These are phyloP conservation scores for Atherix ibis DNA, from an alignment of 2,888 invertebrate species.

Conservation along the genomic window DNA sequence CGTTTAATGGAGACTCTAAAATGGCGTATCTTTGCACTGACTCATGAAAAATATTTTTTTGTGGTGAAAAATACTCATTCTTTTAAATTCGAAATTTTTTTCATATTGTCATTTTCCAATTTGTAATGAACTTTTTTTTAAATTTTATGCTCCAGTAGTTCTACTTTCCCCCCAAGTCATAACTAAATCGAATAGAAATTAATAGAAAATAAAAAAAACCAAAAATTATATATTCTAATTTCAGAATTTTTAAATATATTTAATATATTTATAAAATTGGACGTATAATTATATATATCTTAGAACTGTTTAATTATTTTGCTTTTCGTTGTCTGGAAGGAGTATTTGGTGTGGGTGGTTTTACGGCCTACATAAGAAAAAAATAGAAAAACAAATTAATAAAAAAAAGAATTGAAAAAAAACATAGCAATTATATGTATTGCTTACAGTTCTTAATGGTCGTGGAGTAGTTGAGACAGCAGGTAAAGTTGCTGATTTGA, in stretches of 20 bases:
- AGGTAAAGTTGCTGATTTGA: slow-evolving; percentile 25
- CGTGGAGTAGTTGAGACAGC: slow-evolving; percentile 24
- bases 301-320: slow-evolving; percentile 3
- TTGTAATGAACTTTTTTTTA: too few relatives aligned
- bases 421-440: background rate
- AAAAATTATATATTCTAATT: background rate
- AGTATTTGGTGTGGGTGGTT: slow-evolving; percentile 29
- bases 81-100: too few relatives aligned
- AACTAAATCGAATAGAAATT: too few relatives aligned
- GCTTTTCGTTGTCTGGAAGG: slow-evolving; percentile 22
- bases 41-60: too few relatives aligned
- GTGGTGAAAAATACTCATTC: too few relatives aligned
- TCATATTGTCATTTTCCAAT: too few relatives aligned
- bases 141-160: too few relatives aligned
- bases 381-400: background rate
- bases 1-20: too few relatives aligned
- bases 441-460: slow-evolving; percentile 16
- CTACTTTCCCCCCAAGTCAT: too few relatives aligned
- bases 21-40: too few relatives aligned
- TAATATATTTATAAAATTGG: background rate
- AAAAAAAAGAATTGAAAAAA: background rate
- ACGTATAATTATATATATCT: too few relatives aligned
- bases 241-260: slow-evolving; percentile 1
- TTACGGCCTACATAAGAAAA: slow-evolving; percentile 19
- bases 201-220: too few relatives aligned